phyloP scores from a whole-genome alignment of 2,888 invertebrate species.

The Oscheius sp. region DNA sequence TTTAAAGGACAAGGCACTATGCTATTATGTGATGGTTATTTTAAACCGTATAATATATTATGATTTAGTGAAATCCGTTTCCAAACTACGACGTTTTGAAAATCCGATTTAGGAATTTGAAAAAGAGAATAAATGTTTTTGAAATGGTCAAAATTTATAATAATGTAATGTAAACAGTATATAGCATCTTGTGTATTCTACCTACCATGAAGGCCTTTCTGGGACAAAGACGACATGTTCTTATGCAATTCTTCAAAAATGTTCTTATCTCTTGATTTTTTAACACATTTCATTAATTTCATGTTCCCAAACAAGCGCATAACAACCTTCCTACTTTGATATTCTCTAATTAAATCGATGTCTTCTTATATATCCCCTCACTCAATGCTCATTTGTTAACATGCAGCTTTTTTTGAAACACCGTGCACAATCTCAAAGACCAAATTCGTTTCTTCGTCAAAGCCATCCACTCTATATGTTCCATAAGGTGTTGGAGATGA shows the following conservation, averaged over 20 bases:
- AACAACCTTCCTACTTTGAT: background rate
- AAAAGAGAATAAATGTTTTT: too few relatives aligned
- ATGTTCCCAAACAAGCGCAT: background rate
- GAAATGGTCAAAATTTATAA: too few relatives aligned
- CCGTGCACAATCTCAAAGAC: background rate
- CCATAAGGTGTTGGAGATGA: background rate
- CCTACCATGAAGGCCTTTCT: conserved; percentile 5
- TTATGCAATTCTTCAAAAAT: background rate
- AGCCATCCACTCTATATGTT: background rate
- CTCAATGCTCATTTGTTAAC: background rate
- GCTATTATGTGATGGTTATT: too few relatives aligned
- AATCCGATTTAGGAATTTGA: too few relatives aligned
- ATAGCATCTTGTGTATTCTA: background rate
- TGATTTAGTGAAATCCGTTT: too few relatives aligned
- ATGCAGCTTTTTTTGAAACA: background rate
- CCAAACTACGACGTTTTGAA: too few relatives aligned
- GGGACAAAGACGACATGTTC: background rate
- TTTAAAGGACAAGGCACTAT: too few relatives aligned
- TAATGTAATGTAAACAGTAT: too few relatives aligned
- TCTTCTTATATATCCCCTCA: background rate
- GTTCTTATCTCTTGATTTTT: background rate
- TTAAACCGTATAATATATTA: too few relatives aligned
- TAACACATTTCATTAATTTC: background rate
- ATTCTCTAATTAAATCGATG: background rate
- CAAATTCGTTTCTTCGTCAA: background rate